These are phyloP conservation scores for Latrodectus hesperus DNA, from an alignment of 2,888 invertebrate genomes.

Conservation along the genomic window DNA sequence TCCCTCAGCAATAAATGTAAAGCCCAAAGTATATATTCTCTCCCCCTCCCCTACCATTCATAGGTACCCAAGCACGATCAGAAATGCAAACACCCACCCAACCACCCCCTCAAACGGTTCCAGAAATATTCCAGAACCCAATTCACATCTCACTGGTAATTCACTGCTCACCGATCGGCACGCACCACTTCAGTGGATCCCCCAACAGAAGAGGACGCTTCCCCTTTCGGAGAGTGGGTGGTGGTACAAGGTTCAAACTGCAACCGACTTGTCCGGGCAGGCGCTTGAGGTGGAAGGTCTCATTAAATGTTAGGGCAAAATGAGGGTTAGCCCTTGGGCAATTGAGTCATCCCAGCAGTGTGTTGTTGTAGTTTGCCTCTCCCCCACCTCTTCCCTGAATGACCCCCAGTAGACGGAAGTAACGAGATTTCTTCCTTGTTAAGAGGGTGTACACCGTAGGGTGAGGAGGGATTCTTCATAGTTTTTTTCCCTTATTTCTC, in stretches of 20 bases:
- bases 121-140: neutral
- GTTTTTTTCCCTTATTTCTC: conserved; percentile 2
- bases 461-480: neutral
- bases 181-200: neutral
- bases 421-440: conserved; percentile 45
- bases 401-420: conserved; percentile 15
- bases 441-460: conserved; percentile 4
- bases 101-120: neutral
- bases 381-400: conserved; percentile 14
- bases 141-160: neutral
- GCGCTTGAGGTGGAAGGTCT: conserved; percentile 5
- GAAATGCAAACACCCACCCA: neutral
- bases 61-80: neutral
- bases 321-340: conserved; percentile 3
- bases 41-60: too few species aligned
- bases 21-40: too few species aligned
- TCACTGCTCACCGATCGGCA: neutral
- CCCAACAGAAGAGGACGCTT: neutral
- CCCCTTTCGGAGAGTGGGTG: neutral
- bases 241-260: conserved; percentile 2
- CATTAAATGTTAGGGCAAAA: conserved; percentile 6
- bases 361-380: conserved; percentile 11
- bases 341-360: conserved; percentile 11
- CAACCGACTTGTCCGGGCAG: neutral
- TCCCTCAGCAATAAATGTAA: too few species aligned